Evolutionary conservation across 2,888 invertebrate species (phyloP).

Genomic region (Noctua pronuba): DNA sequence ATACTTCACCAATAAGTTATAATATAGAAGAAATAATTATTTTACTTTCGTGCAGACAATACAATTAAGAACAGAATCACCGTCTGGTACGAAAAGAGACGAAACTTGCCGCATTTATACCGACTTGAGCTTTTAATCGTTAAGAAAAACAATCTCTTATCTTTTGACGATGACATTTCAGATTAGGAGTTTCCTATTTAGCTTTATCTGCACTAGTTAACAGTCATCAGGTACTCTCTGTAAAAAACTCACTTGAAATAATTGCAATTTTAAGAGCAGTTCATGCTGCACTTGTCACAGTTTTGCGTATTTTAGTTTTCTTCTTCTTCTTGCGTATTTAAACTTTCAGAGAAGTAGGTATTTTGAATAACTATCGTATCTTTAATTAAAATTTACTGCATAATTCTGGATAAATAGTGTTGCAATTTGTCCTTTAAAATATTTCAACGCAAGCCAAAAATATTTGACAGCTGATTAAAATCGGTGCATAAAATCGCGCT

Average conservation of each 20-base stretch:
- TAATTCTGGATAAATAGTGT: neutral
- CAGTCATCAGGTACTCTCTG: neutral
- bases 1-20: neutral
- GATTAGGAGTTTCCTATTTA: neutral
- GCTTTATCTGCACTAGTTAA: neutral
- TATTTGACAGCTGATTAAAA: slow-evolving; percentile 32
- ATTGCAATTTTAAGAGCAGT: neutral
- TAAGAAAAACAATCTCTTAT: neutral
- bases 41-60: neutral
- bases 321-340: too few species aligned
- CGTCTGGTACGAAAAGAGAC: neutral
- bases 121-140: neutral
- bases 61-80: slow-evolving; percentile 1
- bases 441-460: neutral
- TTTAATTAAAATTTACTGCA: neutral
- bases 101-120: slow-evolving; percentile 5
- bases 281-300: too few species aligned
- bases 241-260: neutral
- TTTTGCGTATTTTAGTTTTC: neutral
- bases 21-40: neutral
- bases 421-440: neutral
- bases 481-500: slow-evolving; percentile 27
- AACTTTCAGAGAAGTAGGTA: neutral
- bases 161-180: neutral
- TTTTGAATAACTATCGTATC: neutral